A percentile compares a stretch with the other conserved stretches of the same genome.
Evolutionary conservation across 2,113 vertebrate species (phyloP).

Genomic region (Alligator mississippiensis): DNA sequence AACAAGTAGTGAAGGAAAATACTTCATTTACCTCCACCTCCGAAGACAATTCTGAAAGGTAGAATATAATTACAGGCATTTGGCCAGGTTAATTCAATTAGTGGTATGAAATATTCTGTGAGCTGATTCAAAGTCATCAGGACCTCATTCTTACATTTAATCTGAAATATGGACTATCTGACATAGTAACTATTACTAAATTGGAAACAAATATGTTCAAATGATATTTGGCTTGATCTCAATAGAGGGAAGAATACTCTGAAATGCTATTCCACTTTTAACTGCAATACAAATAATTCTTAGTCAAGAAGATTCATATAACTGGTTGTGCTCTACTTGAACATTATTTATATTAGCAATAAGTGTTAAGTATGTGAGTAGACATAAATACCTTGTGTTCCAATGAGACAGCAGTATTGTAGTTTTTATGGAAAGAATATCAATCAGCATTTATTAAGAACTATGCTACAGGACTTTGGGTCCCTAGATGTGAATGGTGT

Average conservation of each 20-base stretch:
- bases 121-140: conserved; percentile 21
- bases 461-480: background rate
- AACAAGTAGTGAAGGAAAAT: too few relatives aligned
- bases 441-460: background rate
- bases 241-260: background rate
- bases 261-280: background rate
- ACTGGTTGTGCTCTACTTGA: background rate
- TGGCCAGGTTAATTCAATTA: conserved; percentile 21
- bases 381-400: too few relatives aligned
- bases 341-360: too few relatives aligned
- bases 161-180: background rate
- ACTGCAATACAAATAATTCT: background rate
- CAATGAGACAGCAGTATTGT: too few relatives aligned
- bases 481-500: background rate
- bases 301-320: background rate
- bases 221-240: background rate
- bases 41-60: too few relatives aligned
- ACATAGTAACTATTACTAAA: background rate
- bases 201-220: background rate
- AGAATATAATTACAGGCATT: too few relatives aligned
- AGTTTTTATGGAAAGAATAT: background rate
- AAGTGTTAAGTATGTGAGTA: too few relatives aligned
- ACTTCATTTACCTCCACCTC: too few relatives aligned
- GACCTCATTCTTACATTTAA: conserved; percentile 37
- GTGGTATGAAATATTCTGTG: background rate